Evolutionary conservation across 2,797 vertebrate species (phyloP).

Genomic region (Erithacus rubecula): DNA sequence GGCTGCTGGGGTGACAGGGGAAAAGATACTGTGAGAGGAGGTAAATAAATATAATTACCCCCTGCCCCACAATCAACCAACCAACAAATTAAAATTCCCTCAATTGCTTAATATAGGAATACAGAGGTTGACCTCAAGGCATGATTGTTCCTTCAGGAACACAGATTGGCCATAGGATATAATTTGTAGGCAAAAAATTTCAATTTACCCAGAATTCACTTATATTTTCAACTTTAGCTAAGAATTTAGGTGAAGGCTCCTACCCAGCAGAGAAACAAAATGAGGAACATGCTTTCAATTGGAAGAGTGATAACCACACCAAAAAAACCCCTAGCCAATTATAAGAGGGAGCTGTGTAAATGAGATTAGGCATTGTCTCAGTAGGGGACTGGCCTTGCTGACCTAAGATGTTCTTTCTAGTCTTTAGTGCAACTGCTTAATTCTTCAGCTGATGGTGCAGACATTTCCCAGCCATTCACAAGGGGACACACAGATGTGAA

Average conservation of each 20-base stretch:
- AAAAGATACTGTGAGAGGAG: background rate
- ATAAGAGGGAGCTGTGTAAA: background rate
- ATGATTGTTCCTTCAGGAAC: background rate
- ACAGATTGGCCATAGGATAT: accelerated
- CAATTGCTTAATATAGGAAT: background rate
- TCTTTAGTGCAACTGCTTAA: conserved; percentile 23
- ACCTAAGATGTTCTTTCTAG: conserved; percentile 9
- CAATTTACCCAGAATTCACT: no score
- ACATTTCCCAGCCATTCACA: background rate
- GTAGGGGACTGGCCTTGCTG: background rate
- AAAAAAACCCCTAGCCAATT: background rate
- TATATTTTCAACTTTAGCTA: background rate
- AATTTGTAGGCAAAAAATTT: background rate
- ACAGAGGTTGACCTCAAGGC: background rate
- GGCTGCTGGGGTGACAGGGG: background rate
- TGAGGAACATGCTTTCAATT: background rate
- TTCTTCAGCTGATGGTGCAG: background rate
- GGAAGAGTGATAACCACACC: background rate
- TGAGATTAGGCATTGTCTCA: background rate
- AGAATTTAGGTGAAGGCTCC: background rate
- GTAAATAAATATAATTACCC: background rate
- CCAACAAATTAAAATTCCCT: accelerated
- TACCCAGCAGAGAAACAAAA: background rate
- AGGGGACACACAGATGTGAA: background rate
- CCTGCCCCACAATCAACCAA: accelerated